Percentiles rank a stretch among this genome's conserved stretches.
Evolutionary conservation across 2,888 invertebrate genomes (phyloP).

Genomic region (Dolomedes plantarius): DNA sequence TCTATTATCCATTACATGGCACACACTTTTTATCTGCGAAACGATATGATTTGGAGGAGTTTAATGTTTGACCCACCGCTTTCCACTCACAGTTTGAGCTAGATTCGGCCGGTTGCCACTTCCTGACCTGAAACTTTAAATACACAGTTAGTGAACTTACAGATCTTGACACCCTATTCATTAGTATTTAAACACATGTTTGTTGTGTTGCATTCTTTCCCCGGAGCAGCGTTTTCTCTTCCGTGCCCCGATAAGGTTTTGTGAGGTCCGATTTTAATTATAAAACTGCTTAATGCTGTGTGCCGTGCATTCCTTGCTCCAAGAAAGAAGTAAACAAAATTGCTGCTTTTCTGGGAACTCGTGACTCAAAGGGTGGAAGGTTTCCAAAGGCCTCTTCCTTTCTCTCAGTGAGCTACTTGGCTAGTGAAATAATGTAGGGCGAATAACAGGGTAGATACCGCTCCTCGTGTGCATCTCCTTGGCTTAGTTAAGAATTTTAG

Average conservation of each 20-base stretch:
- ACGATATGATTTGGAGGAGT: too few species aligned
- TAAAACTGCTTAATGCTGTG: conserved; percentile 10
- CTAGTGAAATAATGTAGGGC: neutral
- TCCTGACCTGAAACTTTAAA: too few species aligned
- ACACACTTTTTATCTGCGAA: too few species aligned
- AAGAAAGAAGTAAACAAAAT: conserved; percentile 9
- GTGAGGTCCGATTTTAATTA: conserved; percentile 11
- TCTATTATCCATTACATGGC: too few species aligned
- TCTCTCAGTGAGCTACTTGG: conserved; percentile 3
- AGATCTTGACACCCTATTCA: too few species aligned
- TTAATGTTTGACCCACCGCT: too few species aligned
- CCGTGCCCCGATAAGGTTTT: neutral
- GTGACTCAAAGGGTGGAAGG: conserved; percentile 9
- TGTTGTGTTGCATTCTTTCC: neutral
- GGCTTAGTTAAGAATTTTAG: neutral
- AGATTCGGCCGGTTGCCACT: too few species aligned
- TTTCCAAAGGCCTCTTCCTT: conserved; percentile 9
- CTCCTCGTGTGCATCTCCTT: neutral
- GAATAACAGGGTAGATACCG: neutral
- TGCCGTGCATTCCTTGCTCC: conserved; percentile 3
- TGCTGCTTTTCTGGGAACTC: conserved; percentile 1
- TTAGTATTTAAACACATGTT: too few species aligned
- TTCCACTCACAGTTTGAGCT: too few species aligned
- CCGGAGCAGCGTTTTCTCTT: neutral
- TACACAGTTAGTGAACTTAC: too few species aligned